These are phyloP conservation scores for Theodoxus fluviatilis DNA, from an alignment of 2,888 invertebrate species.

Conservation along the genomic window DNA sequence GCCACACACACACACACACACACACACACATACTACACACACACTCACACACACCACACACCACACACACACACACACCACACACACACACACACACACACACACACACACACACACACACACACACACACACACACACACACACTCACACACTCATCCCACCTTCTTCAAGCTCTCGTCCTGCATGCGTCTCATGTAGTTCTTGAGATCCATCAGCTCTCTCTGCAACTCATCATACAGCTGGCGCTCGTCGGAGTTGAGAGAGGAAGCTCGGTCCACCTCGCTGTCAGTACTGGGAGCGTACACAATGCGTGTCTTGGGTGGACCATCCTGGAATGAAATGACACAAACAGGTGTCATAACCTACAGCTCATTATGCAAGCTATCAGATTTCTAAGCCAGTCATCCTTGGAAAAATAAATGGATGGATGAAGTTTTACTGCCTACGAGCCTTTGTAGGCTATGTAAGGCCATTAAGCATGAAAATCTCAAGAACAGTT, in stretches of 20 bases:
- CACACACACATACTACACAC: neutral
- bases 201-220: slow-evolving; percentile 56
- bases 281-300: slow-evolving; percentile 41
- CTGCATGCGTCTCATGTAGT: slow-evolving; percentile 48
- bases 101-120: neutral
- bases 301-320: slow-evolving; percentile 52
- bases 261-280: slow-evolving; percentile 46
- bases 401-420: too few species aligned
- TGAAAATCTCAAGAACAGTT: too few species aligned
- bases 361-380: too few species aligned
- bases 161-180: slow-evolving; percentile 48
- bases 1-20: neutral
- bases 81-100: neutral
- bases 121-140: neutral
- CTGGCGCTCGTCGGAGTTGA: slow-evolving; percentile 59
- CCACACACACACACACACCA: neutral
- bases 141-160: slow-evolving; percentile 13
- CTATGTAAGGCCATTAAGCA: too few species aligned
- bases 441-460: too few species aligned
- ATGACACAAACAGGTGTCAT: too few species aligned
- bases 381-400: too few species aligned
- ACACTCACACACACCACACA: neutral
- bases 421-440: too few species aligned
- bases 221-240: slow-evolving; percentile 62
- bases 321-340: too few species aligned